Base-by-base conservation (phyloP, 2,888 invertebrate species). In the Andrena trimmerana region DNA sequence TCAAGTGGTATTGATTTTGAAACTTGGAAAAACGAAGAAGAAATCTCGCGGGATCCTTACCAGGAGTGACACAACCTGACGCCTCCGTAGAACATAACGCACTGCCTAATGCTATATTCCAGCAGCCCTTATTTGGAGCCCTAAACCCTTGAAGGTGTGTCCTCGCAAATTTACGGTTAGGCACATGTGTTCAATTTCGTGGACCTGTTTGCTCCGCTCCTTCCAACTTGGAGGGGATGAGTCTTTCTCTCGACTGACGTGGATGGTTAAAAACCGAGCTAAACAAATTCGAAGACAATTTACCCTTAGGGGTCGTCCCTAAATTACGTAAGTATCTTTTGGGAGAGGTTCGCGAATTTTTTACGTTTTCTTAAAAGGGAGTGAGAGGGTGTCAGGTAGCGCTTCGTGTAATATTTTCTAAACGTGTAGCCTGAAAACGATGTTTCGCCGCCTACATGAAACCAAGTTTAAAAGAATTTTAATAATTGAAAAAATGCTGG, bases 101-200 rank as follows among this genome's bases (percentile, higher is more conserved):
- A 82, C 83, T 82, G 83, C 52, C 83, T 77, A 77, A 77, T 73
- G 62, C 83, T 70, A 70, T 82, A 78, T 83, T 82, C 82, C 60
- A 76, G 65, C 83, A 83, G 73, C 83, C 78, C 82, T 83, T 82
- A 78, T 83, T 83, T 54, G 27, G 59, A 72, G 29, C 75, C 79
- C 71, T 83, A 74, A 79, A 68, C 83, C 79, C 84, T 83, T 27
- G 75, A 84, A 84, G 84, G 84, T 84, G 83, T 76, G 83, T 71
- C 84, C 75, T 74, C 69, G 68, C 73, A 78, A 83, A 83, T 83
- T 83, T 78, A 78, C 83, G 83, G 69, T 60, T 78, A 74, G 83
- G 63, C 74, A 80, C 81, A 70, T 74, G 81, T 81, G 81, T 60
- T 67, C 81, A 54, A 80, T 81, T 75, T 67, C 62, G 73, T 70